phyloP scores from a whole-genome alignment of 2,888 invertebrate species.

The Epinotia bilunana region DNA sequence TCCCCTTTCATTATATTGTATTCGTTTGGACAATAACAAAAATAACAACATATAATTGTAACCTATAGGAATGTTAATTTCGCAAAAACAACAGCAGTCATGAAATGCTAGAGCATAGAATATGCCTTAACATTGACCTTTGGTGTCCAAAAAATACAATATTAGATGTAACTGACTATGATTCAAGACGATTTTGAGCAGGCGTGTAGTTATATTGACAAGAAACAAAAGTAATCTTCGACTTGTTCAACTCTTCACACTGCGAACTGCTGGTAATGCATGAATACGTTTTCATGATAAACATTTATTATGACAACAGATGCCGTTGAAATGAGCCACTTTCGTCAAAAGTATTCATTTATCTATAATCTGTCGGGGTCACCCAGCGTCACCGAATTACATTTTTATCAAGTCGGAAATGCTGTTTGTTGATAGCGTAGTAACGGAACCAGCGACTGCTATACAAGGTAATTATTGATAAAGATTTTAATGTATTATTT shows the following conservation, averaged over 20 bases:
- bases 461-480: slow-evolving; percentile 15
- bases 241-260: neutral
- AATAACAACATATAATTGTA: neutral
- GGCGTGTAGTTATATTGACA: neutral
- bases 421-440: neutral
- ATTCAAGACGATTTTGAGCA: slow-evolving; percentile 10
- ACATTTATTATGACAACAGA: slow-evolving; percentile 10
- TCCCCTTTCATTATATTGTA: neutral
- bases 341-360: neutral
- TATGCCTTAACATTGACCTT: neutral
- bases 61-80: slow-evolving; percentile 26
- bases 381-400: neutral
- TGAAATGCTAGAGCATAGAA: neutral
- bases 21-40: slow-evolving; percentile 8
- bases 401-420: slow-evolving; percentile 13
- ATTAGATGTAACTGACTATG: neutral
- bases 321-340: neutral
- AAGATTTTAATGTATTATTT: neutral
- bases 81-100: slow-evolving; percentile 4
- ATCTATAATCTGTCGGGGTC: neutral
- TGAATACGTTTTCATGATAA: neutral
- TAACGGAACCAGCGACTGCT: neutral
- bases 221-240: neutral
- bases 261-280: slow-evolving; percentile 1
- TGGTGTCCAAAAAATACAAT: slow-evolving; percentile 19